phyloP scores from a whole-genome alignment of 2,888 invertebrate genomes.

The Chalcis sispes region DNA sequence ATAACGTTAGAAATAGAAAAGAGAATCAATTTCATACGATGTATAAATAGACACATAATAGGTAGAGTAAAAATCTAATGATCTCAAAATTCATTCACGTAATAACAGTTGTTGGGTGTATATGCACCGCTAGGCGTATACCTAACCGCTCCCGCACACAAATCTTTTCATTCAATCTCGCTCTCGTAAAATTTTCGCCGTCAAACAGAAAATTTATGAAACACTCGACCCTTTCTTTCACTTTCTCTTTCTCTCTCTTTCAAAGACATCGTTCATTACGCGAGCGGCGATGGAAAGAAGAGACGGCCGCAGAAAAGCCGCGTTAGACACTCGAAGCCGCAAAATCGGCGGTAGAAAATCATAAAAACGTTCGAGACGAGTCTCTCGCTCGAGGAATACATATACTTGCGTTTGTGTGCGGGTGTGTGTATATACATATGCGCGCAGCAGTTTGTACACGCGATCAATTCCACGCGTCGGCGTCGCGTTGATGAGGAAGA shows the following conservation, averaged over 20 bases:
- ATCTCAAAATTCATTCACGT: slow-evolving; percentile 20
- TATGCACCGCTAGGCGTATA: not conserved
- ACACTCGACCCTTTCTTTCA: no score
- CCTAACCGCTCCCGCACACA: not conserved
- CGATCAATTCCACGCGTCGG: slow-evolving; percentile 40
- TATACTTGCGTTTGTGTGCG: not conserved
- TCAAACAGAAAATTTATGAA: slow-evolving; percentile 43
- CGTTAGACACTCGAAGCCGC: slow-evolving; percentile 7
- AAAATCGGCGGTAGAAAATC: slow-evolving; percentile 34
- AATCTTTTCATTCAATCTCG: slow-evolving; percentile 47
- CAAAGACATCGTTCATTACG: slow-evolving; percentile 44
- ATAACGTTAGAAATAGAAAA: no score
- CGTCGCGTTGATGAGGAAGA: not conserved
- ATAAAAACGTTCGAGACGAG: slow-evolving; percentile 45
- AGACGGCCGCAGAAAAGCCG: not conserved
- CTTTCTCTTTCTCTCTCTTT: no score
- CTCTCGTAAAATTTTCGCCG: slow-evolving; percentile 46
- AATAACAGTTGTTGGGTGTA: slow-evolving; percentile 19
- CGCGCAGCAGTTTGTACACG: not conserved
- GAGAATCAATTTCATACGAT: no score
- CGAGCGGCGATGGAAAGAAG: not conserved
- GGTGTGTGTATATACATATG: not conserved
- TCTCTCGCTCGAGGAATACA: not conserved
- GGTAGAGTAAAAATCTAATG: slow-evolving; percentile 25
- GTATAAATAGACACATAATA: no score